These are phyloP conservation scores for Mustela nigripes DNA, from an alignment of 2,113 vertebrate genomes.

Conservation along the genomic window DNA sequence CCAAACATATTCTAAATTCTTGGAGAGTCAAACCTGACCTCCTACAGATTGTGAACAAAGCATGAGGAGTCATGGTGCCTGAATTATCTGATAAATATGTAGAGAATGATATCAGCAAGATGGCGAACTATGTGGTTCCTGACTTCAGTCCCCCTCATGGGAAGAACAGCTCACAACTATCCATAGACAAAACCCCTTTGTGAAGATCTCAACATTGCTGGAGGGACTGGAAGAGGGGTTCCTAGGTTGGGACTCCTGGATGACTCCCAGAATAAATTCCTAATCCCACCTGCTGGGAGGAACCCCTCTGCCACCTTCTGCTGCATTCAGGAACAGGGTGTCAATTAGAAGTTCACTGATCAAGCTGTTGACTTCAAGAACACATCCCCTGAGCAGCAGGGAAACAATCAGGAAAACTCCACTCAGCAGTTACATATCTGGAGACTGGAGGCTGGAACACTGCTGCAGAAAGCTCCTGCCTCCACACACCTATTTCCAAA, in stretches of 20 bases:
- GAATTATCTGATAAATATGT: not conserved
- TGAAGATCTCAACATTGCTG: not conserved
- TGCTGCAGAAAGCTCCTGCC: not conserved
- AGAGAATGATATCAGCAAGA: not conserved
- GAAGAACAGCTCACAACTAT: not conserved
- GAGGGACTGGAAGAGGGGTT: not conserved
- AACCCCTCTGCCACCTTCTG: not conserved
- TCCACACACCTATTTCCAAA: not conserved
- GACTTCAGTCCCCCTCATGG: not conserved
- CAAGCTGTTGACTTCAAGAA: not conserved
- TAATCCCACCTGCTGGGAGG: not conserved
- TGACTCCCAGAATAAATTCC: not conserved
- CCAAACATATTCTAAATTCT: not conserved
- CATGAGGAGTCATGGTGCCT: not conserved
- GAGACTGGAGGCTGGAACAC: not conserved
- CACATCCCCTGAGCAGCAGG: not conserved
- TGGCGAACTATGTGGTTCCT: not conserved
- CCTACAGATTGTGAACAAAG: not conserved
- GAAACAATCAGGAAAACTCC: not conserved
- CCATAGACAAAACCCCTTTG: not conserved
- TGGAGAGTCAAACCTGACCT: not conserved
- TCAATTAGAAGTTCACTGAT: not conserved
- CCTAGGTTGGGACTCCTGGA: not conserved
- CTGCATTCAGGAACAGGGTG: not conserved
- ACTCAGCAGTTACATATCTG: not conserved